These are phyloP conservation scores for Syngnathus acus DNA, from an alignment of 2,797 vertebrate genomes.

Conservation along the genomic window DNA sequence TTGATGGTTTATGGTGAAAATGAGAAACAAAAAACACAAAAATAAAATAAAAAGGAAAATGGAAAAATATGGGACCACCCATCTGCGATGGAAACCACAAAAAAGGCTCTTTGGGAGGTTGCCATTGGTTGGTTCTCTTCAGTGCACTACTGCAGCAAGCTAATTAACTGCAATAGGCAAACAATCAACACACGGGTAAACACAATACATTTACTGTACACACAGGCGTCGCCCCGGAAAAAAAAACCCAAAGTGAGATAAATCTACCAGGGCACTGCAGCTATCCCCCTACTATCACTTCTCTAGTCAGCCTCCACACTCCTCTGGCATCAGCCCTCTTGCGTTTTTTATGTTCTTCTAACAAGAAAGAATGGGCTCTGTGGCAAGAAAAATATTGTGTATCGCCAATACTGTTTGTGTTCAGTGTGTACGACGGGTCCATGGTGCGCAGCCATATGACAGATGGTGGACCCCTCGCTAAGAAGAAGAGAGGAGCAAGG, in stretches of 20 bases:
- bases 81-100: not conserved
- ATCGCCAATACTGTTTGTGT: slow-evolving; percentile 7
- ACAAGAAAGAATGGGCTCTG: slow-evolving; percentile 49
- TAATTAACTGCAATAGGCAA: not conserved
- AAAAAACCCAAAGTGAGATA: slow-evolving; percentile 39
- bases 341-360: slow-evolving; percentile 43
- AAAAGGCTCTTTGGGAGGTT: not conserved
- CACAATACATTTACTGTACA: slow-evolving; percentile 10
- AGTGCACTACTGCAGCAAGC: not conserved
- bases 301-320: slow-evolving; percentile 8
- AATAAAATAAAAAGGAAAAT: not conserved
- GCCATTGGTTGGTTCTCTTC: not conserved
- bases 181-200: not conserved
- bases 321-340: slow-evolving; percentile 12
- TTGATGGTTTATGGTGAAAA: not conserved
- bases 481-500: slow-evolving; percentile 32
- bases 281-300: slow-evolving; percentile 21
- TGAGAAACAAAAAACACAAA: not conserved
- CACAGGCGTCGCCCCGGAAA: slow-evolving; percentile 9
- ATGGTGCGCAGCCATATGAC: slow-evolving; percentile 27
- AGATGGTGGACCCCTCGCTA: slow-evolving; percentile 50
- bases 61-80: not conserved
- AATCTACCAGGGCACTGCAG: slow-evolving; percentile 31
- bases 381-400: slow-evolving; percentile 5
- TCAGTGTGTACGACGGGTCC: slow-evolving; percentile 9